These are phyloP conservation scores for Bombylius discolor DNA, from an alignment of 2,888 invertebrate genomes.

Conservation along the genomic window DNA sequence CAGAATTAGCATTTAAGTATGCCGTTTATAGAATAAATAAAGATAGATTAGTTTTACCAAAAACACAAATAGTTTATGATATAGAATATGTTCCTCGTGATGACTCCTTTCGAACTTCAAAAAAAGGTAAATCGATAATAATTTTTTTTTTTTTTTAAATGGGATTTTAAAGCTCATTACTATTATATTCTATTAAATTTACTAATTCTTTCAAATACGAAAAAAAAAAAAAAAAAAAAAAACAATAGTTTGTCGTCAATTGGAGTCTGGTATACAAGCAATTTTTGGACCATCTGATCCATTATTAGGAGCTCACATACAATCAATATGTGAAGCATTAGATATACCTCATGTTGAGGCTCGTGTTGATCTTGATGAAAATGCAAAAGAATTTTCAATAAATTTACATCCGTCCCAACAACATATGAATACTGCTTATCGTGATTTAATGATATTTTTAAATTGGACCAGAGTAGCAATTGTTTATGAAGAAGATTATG, in stretches of 20 bases:
- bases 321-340: constrained; percentile 76
- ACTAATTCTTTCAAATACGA: background rate
- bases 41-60: constrained; percentile 66
- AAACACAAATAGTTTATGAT: constrained; percentile 82
- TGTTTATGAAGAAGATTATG: constrained; percentile 84
- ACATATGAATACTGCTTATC: constrained; percentile 68
- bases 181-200: background rate
- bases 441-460: constrained; percentile 73
- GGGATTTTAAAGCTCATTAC: background rate
- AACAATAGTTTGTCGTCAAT: constrained; percentile 37
- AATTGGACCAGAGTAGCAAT: constrained; percentile 91
- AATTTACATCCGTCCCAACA: constrained; percentile 79
- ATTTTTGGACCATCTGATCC: constrained; percentile 81
- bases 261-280: constrained; percentile 74
- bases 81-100: constrained; percentile 79
- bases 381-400: constrained; percentile 56
- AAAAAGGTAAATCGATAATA: constrained; percentile 54
- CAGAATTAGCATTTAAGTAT: constrained; percentile 86
- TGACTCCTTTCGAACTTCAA: constrained; percentile 83
- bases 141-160: background rate
- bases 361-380: constrained; percentile 48
- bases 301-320: constrained; percentile 66
- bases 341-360: constrained; percentile 85
- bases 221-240: background rate
- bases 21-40: constrained; percentile 89